Conservation (phyloP, 1,140 invertebrate species). For the Cheumatopsyche charites region DNA sequence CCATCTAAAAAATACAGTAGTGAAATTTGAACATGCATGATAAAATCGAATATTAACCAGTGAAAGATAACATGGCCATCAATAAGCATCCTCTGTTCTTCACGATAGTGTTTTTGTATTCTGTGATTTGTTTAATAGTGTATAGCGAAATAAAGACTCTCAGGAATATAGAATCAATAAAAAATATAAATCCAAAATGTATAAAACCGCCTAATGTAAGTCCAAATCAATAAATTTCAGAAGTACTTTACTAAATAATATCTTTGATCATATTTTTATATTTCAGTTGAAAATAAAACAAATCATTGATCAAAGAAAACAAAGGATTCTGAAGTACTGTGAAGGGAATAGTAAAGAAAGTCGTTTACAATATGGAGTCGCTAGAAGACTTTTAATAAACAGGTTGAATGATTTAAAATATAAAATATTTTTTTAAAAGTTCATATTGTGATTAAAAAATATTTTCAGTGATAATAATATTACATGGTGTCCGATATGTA, state of each 20-base stretch:
- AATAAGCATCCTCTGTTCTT: no score
- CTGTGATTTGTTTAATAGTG: no score
- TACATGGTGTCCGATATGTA: constrained; percentile 66
- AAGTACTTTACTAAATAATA: no score
- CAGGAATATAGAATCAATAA: neutral
- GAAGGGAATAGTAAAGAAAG: constrained; percentile 26
- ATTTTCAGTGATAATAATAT: constrained; percentile 55
- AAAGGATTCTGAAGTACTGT: constrained; percentile 33
- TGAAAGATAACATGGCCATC: no score
- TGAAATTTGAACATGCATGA: no score
- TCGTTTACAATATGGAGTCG: constrained; percentile 17
- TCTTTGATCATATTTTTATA: no score
- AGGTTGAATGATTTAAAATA: constrained; percentile 26
- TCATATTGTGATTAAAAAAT: neutral
- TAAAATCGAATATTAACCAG: no score
- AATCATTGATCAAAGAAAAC: constrained; percentile 15
- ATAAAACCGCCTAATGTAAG: no score
- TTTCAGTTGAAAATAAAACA: no score
- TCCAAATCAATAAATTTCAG: no score
- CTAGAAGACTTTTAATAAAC: constrained; percentile 30
- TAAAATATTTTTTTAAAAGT: neutral
- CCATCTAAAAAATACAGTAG: no score
- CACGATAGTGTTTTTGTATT: no score
- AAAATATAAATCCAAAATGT: neutral
- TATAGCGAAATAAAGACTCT: neutral